These are phyloP conservation scores for Eulithis testata DNA, from an alignment of 2,888 invertebrate species.

Conservation along the genomic window DNA sequence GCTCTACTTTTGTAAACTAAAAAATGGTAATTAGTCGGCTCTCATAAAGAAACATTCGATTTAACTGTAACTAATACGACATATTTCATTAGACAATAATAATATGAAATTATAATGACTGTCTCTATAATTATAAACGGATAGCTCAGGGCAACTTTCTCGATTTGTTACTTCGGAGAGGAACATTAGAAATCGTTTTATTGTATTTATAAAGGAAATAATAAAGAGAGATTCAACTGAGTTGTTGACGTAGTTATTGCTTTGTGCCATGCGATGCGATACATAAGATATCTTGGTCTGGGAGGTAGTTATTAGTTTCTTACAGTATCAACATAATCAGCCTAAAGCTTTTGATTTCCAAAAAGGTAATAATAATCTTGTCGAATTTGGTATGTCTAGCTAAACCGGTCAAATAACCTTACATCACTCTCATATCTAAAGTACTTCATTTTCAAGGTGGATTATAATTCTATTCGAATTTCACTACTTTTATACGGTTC, in stretches of 20 bases:
- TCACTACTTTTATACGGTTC: too few relatives aligned
- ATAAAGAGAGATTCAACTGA: slow-evolving; percentile 36
- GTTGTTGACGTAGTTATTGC: slow-evolving; percentile 35
- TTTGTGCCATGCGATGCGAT: slow-evolving; percentile 32
- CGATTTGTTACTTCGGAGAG: slow-evolving; percentile 34
- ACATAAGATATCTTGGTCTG: neutral
- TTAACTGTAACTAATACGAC: slow-evolving; percentile 26
- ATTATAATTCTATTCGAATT: too few relatives aligned
- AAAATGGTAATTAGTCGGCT: slow-evolving; percentile 15
- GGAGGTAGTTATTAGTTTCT: slow-evolving; percentile 8
- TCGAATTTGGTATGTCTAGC: too few relatives aligned
- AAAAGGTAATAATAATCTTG: too few relatives aligned
- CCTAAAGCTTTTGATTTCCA: neutral
- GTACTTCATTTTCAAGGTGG: too few relatives aligned
- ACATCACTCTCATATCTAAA: too few relatives aligned
- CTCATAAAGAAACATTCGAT: slow-evolving; percentile 26
- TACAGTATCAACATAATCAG: neutral
- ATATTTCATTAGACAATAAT: slow-evolving; percentile 35
- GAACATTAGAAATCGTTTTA: slow-evolving; percentile 40
- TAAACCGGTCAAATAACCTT: too few relatives aligned
- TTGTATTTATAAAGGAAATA: slow-evolving; percentile 34
- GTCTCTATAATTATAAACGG: slow-evolving; percentile 38
- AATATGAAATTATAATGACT: slow-evolving; percentile 32
- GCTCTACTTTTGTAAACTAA: slow-evolving; percentile 1
- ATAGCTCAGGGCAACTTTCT: slow-evolving; percentile 40